Conservation (phyloP, 2,888 invertebrate genomes). For the Cryptus viduatorius region DNA sequence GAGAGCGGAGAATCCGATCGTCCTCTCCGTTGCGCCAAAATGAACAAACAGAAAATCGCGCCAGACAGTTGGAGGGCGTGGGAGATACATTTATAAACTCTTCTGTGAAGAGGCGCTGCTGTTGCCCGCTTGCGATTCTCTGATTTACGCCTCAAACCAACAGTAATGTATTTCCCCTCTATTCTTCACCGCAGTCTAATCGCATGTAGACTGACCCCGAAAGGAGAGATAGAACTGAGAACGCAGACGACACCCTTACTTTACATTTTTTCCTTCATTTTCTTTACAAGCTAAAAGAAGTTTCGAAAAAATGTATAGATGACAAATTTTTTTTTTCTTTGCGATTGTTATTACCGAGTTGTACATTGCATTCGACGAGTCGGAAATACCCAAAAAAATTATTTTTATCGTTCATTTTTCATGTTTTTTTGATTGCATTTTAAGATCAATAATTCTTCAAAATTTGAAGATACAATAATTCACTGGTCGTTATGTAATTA, state of each 20-base stretch:
- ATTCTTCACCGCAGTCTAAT: constrained; percentile 43
- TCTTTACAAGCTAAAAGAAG: neutral
- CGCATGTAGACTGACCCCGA: constrained; percentile 56
- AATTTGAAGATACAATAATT: too few species aligned
- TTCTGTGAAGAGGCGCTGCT: constrained; percentile 71
- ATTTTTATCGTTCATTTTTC: too few species aligned
- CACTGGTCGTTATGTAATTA: too few species aligned
- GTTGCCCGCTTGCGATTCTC: constrained; percentile 71
- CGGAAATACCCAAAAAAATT: too few species aligned
- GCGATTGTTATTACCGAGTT: too few species aligned
- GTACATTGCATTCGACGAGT: too few species aligned
- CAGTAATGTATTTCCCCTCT: constrained; percentile 37
- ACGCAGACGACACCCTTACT: constrained; percentile 4
- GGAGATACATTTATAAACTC: constrained; percentile 83
- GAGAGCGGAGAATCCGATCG: constrained; percentile 22
- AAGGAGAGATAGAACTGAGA: constrained; percentile 7
- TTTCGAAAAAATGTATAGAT: neutral
- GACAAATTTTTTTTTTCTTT: neutral
- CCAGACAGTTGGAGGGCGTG: constrained; percentile 82
- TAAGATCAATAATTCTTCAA: too few species aligned
- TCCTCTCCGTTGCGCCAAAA: constrained; percentile 24
- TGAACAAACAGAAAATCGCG: constrained; percentile 54
- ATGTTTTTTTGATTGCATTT: too few species aligned
- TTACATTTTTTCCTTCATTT: neutral
- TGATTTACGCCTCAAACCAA: constrained; percentile 76